These are phyloP conservation scores for Synaphobranchus kaupii DNA, from an alignment of 2,797 vertebrate genomes.

Conservation along the genomic window DNA sequence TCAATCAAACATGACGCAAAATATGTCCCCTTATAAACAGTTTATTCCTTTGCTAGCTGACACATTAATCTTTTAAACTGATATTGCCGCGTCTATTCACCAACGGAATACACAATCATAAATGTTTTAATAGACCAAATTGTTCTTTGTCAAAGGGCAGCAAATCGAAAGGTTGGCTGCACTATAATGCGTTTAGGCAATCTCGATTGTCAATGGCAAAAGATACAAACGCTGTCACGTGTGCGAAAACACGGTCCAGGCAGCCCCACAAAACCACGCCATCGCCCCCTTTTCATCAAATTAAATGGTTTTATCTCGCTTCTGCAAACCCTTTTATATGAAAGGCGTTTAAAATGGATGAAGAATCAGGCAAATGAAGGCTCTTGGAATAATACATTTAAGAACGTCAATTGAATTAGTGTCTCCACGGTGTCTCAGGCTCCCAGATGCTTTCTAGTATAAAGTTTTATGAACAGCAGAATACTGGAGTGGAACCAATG, in stretches of 20 bases:
- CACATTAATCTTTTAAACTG: slow-evolving; percentile 14
- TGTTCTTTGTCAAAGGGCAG: background rate
- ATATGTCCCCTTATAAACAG: background rate
- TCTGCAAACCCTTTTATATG: slow-evolving; percentile 39
- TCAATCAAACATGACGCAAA: background rate
- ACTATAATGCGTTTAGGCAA: slow-evolving; percentile 11
- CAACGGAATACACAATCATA: slow-evolving; percentile 6
- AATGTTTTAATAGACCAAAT: slow-evolving; percentile 14
- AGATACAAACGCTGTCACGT: slow-evolving; percentile 1
- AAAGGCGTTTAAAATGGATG: slow-evolving; percentile 53
- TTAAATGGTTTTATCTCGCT: slow-evolving; percentile 46
- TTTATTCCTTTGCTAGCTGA: background rate
- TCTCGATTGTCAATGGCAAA: background rate
- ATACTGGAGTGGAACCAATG: slow-evolving; percentile 70
- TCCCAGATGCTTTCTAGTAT: slow-evolving; percentile 54
- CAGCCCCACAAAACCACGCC: slow-evolving; percentile 35
- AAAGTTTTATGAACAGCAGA: slow-evolving; percentile 55
- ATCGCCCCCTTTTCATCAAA: slow-evolving; percentile 46
- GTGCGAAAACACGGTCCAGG: slow-evolving; percentile 44
- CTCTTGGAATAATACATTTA: slow-evolving; percentile 57
- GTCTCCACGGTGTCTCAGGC: slow-evolving; percentile 51
- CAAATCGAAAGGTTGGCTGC: background rate
- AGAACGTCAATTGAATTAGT: slow-evolving; percentile 63
- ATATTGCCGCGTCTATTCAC: background rate
- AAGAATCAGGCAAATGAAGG: slow-evolving; percentile 60